Base-by-base conservation (phyloP, 2,113 vertebrate species). In the Hyperoodon ampullatus region DNA sequence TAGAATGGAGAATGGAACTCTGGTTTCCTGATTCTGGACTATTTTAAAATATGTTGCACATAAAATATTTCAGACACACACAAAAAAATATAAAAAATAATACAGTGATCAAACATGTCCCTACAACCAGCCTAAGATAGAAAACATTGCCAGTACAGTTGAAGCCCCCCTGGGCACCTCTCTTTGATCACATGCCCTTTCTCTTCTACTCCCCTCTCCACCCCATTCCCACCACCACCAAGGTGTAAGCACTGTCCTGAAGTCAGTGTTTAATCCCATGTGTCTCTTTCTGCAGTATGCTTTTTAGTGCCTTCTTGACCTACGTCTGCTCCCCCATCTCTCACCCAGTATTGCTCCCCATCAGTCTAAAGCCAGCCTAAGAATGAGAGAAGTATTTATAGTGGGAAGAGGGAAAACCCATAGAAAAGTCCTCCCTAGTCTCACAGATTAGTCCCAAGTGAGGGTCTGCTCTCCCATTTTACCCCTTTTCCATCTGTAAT, bases 41-140 rank as follows among this genome's bases (percentile, higher is more conserved):
- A 90, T 9, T 92, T 88, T 88, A 18, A 83, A 90, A 90, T 72
- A 55, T 61, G 28, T 39, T 87, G 0, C 30, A 66, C 80, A 61
- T 44, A 84, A 88, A 93, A 74, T 95, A 92, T 85, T 93, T 93
- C 33, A 88, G 44, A 82, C 26, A 80, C 47, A 84, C 47, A 71
- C 1, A 65, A 21, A 72, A 87, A 63, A 8, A 5, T 78, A 35
- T 82, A 47, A 71, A 71, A 88, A 88, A 66, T 50, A 83, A 55
- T 15, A 35, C 88, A 39, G 80, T 66, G 39, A 61, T 47, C 3
- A 85, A 70, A 12, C 24, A 42, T 24, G 9, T 85, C 80, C 42
- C 72, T 23, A n/a, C 35, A 82, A n/a, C 23, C 39, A 58, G 15
- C 50, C 58, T 80, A 71, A 90, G 50, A 90, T 92, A 94, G 55